Evolutionary conservation across 2,113 vertebrate species (phyloP).

Genomic region (Toxostoma redivivum): DNA sequence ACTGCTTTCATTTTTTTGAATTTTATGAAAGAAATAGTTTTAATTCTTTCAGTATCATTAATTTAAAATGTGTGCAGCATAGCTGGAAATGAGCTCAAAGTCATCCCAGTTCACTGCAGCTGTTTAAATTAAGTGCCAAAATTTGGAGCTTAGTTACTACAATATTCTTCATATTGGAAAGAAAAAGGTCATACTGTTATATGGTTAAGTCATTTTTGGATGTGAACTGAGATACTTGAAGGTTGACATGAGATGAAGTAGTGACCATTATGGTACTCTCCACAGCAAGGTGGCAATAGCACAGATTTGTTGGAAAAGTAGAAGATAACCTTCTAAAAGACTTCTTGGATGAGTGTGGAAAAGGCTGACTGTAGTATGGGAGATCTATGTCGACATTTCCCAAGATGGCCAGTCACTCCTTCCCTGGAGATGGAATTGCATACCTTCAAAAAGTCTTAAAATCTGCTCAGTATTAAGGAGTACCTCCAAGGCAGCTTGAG

Average conservation of each 20-base stretch:
- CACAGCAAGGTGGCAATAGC: background rate
- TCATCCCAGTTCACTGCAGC: background rate
- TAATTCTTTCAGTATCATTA: background rate
- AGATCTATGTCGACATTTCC: background rate
- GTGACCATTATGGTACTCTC: background rate
- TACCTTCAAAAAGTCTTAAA: background rate
- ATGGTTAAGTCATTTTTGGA: background rate
- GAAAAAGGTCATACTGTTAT: background rate
- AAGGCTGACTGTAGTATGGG: background rate
- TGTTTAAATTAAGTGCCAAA: background rate
- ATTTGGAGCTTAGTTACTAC: background rate
- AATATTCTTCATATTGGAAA: background rate
- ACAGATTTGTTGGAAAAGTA: background rate
- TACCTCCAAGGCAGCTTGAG: background rate
- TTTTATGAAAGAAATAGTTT: background rate
- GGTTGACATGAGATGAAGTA: background rate
- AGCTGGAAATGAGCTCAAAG: background rate
- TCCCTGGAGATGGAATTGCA: background rate
- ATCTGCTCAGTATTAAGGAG: background rate
- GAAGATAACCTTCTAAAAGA: background rate
- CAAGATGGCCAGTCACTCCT: background rate
- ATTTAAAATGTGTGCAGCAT: background rate
- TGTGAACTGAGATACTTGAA: background rate
- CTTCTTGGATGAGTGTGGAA: background rate
- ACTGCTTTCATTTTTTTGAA: background rate